A percentile compares a stretch with the other conserved stretches of the same genome.
phyloP scores from a whole-genome alignment of 2,113 vertebrate genomes.

The Dasyurus viverrinus region DNA sequence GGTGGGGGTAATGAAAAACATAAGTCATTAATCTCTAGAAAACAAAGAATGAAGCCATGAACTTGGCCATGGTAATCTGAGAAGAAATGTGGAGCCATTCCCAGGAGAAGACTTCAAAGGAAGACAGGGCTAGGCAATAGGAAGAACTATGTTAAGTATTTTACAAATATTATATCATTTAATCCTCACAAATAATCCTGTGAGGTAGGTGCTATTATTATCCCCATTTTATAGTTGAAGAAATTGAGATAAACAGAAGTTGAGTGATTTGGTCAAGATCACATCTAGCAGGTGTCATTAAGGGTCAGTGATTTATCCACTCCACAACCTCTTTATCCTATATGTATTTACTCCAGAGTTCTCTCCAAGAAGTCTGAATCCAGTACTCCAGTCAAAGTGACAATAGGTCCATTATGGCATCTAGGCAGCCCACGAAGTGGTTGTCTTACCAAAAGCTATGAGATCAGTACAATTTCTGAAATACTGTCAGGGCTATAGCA shows the following conservation, averaged over 20 bases:
- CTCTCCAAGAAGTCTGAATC: background rate
- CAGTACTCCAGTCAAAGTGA: background rate
- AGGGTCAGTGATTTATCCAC: background rate
- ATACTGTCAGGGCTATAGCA: background rate
- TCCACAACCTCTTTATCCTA: background rate
- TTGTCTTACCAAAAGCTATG: background rate
- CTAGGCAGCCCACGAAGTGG: background rate
- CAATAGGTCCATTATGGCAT: background rate
- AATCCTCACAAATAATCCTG: slow-evolving; percentile 19
- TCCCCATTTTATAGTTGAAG: background rate
- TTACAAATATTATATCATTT: slow-evolving; percentile 4
- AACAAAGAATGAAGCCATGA: background rate
- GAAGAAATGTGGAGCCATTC: background rate
- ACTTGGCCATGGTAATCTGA: background rate
- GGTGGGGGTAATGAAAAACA: background rate
- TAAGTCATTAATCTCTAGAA: background rate
- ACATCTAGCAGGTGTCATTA: background rate
- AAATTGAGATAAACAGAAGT: background rate
- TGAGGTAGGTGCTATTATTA: background rate
- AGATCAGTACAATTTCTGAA: background rate
- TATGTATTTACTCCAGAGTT: background rate
- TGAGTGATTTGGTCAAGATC: background rate
- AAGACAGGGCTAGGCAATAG: background rate
- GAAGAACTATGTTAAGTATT: background rate
- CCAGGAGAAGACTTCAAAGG: background rate